Base-by-base conservation (phyloP, 1,140 invertebrate genomes). In the Druon quercuslanigerum region DNA sequence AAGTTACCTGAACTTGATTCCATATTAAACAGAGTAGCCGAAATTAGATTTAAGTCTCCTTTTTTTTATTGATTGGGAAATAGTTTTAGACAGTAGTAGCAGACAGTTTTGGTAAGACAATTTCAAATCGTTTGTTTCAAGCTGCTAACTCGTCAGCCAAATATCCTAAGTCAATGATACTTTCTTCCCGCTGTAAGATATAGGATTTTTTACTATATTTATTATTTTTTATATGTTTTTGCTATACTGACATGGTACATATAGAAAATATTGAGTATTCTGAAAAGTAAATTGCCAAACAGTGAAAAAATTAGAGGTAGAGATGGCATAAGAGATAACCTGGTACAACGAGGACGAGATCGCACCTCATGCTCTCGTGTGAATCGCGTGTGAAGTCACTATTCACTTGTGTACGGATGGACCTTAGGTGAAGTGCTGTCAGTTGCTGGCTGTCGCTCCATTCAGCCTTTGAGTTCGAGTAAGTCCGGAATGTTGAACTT, bases 401-500 rank as follows among this genome's bases (percentile, higher is more conserved):
- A 57, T 66, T 40, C 57, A 83, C 82, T 79, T 79, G 79, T 57
- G 76, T 79, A 73, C 46, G 75, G 75, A 77, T 77, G 60, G 46
- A 66, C 60, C 60, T 66, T 73, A 72, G 72, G 60, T 79, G 80
- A 77, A 83, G 75, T 77, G 40, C 77, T 72, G 73, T 80, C 81
- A 73, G 77, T 79, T 83, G 70, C 75, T 83, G 73, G 77, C 82
- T 75, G 79, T 77, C 77, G 77, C 79, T 75, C 75, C 77, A 76
- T 79, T 80, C 78, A 74, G 72, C 71, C 76, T 78, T 78, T 66
- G 33, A 66, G 75, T 79, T 57, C 17, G 52, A 73, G 82, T 83
- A 73, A 81, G 82, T 81, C 78, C 33, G 70, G 72, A 79, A 79
- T 79, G 78, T 83, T 83, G 76, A 74, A 77, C 79, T 79, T 79